Evolutionary conservation across 1,140 invertebrate genomes (phyloP).

Genomic region (Kradibia gibbosae): DNA sequence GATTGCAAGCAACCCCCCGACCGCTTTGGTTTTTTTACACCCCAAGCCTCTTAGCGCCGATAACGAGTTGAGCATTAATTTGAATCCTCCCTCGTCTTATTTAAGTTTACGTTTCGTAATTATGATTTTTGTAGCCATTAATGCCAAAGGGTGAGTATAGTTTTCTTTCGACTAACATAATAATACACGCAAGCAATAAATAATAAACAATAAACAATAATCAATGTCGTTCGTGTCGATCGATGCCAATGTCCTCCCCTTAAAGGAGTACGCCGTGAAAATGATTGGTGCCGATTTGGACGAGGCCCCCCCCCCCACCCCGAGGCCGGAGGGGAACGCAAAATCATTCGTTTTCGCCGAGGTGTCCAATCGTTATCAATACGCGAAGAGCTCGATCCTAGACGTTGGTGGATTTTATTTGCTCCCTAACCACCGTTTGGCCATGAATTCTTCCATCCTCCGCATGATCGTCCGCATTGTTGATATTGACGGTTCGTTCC

Average conservation of each 20-base stretch:
- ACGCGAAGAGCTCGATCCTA: constrained; percentile 66
- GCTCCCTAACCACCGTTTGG: constrained; percentile 27
- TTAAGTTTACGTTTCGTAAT: constrained; percentile 13
- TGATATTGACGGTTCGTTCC: no score
- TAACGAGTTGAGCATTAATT: constrained; percentile 24
- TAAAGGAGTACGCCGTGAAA: constrained; percentile 17
- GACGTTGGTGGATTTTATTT: constrained; percentile 64
- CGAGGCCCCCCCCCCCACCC: no score
- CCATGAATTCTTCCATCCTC: constrained; percentile 34
- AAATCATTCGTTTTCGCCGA: constrained; percentile 49
- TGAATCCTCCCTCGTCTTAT: constrained; percentile 5
- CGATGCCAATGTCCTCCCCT: constrained; percentile 5
- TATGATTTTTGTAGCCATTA: constrained; percentile 38
- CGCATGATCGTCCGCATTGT: no score
- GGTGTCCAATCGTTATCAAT: constrained; percentile 24
- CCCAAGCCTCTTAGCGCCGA: constrained; percentile 23
- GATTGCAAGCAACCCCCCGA: background rate
- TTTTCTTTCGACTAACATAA: constrained; percentile 42
- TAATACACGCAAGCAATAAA: no score
- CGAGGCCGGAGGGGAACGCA: no score
- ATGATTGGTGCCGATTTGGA: no score
- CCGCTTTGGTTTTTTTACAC: constrained; percentile 31
- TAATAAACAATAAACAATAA: no score
- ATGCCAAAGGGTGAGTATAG: constrained; percentile 40
- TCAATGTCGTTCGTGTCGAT: constrained; percentile 34